Evolutionary conservation across 2,888 invertebrate species (phyloP).

Genomic region (Metopia argyrocephala): DNA sequence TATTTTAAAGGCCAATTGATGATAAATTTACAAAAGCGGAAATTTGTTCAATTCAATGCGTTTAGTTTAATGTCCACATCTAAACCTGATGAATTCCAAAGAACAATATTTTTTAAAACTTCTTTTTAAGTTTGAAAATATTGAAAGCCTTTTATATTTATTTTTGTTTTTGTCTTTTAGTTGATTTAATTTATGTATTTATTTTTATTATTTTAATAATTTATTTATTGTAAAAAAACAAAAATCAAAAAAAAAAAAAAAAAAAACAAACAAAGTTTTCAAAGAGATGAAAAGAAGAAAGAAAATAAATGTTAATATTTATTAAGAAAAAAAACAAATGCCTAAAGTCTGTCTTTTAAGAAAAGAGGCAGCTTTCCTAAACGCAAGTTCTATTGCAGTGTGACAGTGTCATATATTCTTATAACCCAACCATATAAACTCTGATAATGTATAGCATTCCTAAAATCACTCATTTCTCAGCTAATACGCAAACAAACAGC

Average conservation of each 20-base stretch:
- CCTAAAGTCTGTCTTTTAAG: background rate
- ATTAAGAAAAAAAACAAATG: background rate
- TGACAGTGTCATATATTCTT: too few relatives aligned
- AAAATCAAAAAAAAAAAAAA: conserved; percentile 1
- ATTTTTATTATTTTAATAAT: conserved; percentile 55
- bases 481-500: too few relatives aligned
- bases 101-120: conserved; percentile 49
- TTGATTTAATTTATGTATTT: conserved; percentile 61
- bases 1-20: conserved; percentile 20
- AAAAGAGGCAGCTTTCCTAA: background rate
- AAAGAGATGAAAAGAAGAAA: conserved; percentile 20
- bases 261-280: background rate
- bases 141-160: conserved; percentile 33
- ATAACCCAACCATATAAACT: too few relatives aligned
- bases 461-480: too few relatives aligned
- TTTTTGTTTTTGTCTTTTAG: conserved; percentile 45
- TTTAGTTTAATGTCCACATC: conserved; percentile 12
- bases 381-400: too few relatives aligned
- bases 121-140: conserved; percentile 37
- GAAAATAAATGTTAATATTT: conserved; percentile 39
- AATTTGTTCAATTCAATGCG: background rate
- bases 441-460: too few relatives aligned
- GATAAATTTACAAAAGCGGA: conserved; percentile 10
- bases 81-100: conserved; percentile 46
- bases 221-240: conserved; percentile 59